phyloP scores from a whole-genome alignment of 2,888 invertebrate genomes.

The Cephus pulcher region DNA sequence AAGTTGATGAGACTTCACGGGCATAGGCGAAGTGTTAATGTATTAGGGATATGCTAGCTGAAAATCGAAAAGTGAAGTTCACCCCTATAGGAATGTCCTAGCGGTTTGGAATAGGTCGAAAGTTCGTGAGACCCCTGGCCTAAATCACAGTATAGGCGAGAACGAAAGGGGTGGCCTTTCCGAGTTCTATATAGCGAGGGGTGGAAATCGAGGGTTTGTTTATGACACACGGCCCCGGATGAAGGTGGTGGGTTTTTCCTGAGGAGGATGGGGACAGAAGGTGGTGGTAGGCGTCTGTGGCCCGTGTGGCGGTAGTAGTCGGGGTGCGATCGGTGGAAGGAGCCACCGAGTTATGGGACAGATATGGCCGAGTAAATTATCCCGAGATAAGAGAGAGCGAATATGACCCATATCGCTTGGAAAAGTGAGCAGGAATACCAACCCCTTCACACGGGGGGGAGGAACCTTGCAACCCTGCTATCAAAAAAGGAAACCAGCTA shows the following conservation, averaged over 20 bases:
- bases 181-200: conserved; percentile 18
- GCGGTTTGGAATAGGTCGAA: background rate
- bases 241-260: conserved; percentile 2
- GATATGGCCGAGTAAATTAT: conserved; percentile 25
- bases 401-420: conserved; percentile 20
- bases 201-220: conserved; percentile 19
- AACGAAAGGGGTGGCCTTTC: conserved; percentile 6
- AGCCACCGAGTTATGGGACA: conserved; percentile 21
- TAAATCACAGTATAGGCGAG: background rate
- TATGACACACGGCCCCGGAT: conserved; percentile 16
- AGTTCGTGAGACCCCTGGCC: background rate
- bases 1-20: too few relatives aligned
- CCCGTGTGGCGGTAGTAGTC: background rate
- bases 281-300: conserved; percentile 1
- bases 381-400: conserved; percentile 22
- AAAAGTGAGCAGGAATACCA: conserved; percentile 3
- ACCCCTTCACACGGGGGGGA: background rate
- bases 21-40: too few relatives aligned
- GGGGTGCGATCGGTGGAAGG: conserved; percentile 5
- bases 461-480: background rate
- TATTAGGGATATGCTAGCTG: background rate
- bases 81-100: background rate
- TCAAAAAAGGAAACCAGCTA: background rate
- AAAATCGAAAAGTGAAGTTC: background rate
- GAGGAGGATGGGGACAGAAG: conserved; percentile 2